Base-by-base conservation (phyloP, 1,140 invertebrate genomes). In the Apis florea region DNA sequence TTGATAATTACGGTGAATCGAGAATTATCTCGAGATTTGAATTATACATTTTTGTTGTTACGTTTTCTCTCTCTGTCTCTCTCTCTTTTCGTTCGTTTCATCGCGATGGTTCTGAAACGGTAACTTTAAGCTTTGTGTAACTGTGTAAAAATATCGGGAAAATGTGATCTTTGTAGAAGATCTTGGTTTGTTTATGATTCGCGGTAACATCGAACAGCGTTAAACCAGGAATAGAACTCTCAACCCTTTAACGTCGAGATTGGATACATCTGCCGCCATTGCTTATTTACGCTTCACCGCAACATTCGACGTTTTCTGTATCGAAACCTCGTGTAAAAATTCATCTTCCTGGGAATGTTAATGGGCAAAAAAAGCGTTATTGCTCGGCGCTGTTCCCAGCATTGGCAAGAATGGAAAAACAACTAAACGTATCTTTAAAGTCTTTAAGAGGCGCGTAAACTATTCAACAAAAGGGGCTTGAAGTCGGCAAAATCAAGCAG, bases 381-480 rank as follows among this genome's bases (percentile, higher is more conserved):
- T 24, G 19, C 21, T 40, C 5, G 17, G 4, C 31, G 13, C 26
- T 17, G 26, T 31, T 17, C 19, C 19, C 31, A 9, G 9, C 17
- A 40, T 40, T 40, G 31, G 21, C 19, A 31, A 31, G 17, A 19
- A 53, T 21, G 26, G 51, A 21, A 67, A 47, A 47, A 40, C 24
- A 21, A 40, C 6, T 26, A 17, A 49, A 47, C n/a, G 21, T 31
- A 40, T 24, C 75, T 58, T 26, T 26, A 49, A 77, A 58, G 24
- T 58, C n/a, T 10, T n/a, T 10, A 24, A 78, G 54, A n/a, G 40
- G 13, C 24, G 59, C 12, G 10, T 31, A 13, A 47, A 70, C n/a
- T 67, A 78, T 78, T 59, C 31, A 40, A 40, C 31, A 40, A 78
- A 78, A 13, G 24, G 11, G 31, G 17, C 40, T 26, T 24, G 49